Base-by-base conservation (phyloP, 2,888 invertebrate species). In the Mechanitis messenoides region DNA sequence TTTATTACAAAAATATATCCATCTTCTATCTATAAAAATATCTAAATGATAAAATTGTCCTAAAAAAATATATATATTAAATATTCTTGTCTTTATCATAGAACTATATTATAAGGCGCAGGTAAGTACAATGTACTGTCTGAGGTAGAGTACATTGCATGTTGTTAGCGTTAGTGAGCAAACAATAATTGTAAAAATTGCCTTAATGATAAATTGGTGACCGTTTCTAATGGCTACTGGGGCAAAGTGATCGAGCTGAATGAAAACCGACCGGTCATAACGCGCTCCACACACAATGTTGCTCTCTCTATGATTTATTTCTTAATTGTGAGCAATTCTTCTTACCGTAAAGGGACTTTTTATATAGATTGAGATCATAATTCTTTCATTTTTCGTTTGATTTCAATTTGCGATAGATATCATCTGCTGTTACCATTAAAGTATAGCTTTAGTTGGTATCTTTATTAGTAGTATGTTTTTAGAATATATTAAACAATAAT, bases 171-270 rank as follows among this genome's bases (percentile, higher is more conserved):
- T 67, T 65, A 69, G 70, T 69, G 78, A 81, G 81, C 83, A 79
- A 85, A 86, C 87, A 87, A 86, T 87, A 84, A 90, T 87, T 87
- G 87, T 85, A 87, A 89, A 89, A 90, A 89, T 90, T 84, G 90
- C 83, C 85, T 78, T 89, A 89, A 90, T 90, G 90, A 90, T 90
- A 89, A 87, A 90, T 89, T 90, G 89, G 87, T 85, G 84, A 87
- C 84, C 87, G 81, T 85, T 86, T 78, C 85, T 83, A 87, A 88
- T 87, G 84, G 85, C 76, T 74, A 76, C 77, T 79, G 79, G 82
- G 83, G 83, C 80, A 81, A 80, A 81, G 84, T 82, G 82, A 81
- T 77, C 76, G 78, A 77, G 76, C 80, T 76, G 80, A 82, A 79
- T 78, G 75, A 83, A 79, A 81, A 79, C 78, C 74, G 77, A 74